phyloP scores from a whole-genome alignment of 2,888 invertebrate species.

The Orthosia incerta region DNA sequence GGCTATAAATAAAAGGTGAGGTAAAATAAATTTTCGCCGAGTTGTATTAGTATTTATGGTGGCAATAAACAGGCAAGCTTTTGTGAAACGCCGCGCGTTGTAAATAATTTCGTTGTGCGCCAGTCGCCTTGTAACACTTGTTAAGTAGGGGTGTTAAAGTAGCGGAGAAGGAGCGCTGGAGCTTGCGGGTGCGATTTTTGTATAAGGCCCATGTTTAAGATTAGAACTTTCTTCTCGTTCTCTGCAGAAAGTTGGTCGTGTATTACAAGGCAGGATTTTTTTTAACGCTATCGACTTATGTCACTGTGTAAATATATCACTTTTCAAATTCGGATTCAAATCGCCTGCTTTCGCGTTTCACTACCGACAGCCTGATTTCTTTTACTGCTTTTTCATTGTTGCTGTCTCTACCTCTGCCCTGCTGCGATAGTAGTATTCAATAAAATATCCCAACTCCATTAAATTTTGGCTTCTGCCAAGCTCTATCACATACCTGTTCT shows the following conservation, averaged over 20 bases:
- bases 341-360: too few species aligned
- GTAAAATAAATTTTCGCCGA: constrained; percentile 88
- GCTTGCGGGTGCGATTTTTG: constrained; percentile 27
- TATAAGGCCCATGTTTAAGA: background rate
- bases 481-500: background rate
- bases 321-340: background rate
- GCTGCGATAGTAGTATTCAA: background rate
- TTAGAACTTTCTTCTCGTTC: background rate
- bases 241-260: too few species aligned
- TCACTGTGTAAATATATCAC: too few species aligned
- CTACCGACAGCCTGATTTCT: too few species aligned
- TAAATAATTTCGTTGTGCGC: constrained; percentile 89
- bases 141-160: constrained; percentile 71
- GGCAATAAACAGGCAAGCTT: constrained; percentile 87
- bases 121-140: constrained; percentile 86
- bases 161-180: constrained; percentile 52
- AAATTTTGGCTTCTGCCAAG: background rate
- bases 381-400: background rate
- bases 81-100: constrained; percentile 88
- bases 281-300: too few species aligned
- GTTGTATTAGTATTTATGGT: constrained; percentile 90
- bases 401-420: background rate
- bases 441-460: background rate
- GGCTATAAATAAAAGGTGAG: constrained; percentile 88
- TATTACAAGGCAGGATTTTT: background rate